phyloP scores from a whole-genome alignment of 2,888 invertebrate species.

The Drosophila vallismaia region DNA sequence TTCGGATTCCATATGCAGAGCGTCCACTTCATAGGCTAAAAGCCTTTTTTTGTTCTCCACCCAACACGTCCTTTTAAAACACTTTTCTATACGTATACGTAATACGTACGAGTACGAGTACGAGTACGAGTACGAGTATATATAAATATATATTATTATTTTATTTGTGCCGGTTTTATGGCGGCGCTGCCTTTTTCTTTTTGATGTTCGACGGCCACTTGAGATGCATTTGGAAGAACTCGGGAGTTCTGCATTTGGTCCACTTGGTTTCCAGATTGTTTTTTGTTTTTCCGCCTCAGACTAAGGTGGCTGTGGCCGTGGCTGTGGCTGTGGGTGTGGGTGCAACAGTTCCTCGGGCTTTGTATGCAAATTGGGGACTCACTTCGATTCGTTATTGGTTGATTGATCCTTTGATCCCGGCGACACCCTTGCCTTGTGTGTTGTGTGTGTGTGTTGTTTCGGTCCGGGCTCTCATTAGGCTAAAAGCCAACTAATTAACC shows the following conservation, averaged over 20 bases:
- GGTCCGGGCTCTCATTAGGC: slow-evolving; percentile 57
- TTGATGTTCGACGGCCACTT: slow-evolving; percentile 72
- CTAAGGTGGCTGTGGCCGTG: background rate
- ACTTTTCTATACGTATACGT: background rate
- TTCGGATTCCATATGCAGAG: slow-evolving; percentile 54
- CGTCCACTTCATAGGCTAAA: slow-evolving; percentile 71
- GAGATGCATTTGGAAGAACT: slow-evolving; percentile 68
- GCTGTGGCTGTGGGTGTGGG: slow-evolving; percentile 3
- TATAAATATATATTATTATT: background rate
- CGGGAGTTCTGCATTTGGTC: slow-evolving; percentile 33
- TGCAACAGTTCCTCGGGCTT: slow-evolving; percentile 8
- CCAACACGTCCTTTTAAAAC: background rate
- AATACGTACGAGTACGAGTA: background rate
- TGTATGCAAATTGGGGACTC: slow-evolving; percentile 45
- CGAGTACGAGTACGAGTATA: too few species aligned
- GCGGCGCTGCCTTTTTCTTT: slow-evolving; percentile 58
- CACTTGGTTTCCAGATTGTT: slow-evolving; percentile 33
- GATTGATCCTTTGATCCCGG: slow-evolving; percentile 61
- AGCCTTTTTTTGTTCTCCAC: slow-evolving; percentile 64
- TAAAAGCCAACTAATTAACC: slow-evolving; percentile 74
- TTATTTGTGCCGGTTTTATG: slow-evolving; percentile 8
- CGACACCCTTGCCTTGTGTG: background rate
- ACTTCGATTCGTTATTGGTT: slow-evolving; percentile 45
- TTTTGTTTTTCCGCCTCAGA: background rate
- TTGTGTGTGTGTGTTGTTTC: background rate